phyloP scores from a whole-genome alignment of 1,140 invertebrate species.

The Onthophagus taurus region DNA sequence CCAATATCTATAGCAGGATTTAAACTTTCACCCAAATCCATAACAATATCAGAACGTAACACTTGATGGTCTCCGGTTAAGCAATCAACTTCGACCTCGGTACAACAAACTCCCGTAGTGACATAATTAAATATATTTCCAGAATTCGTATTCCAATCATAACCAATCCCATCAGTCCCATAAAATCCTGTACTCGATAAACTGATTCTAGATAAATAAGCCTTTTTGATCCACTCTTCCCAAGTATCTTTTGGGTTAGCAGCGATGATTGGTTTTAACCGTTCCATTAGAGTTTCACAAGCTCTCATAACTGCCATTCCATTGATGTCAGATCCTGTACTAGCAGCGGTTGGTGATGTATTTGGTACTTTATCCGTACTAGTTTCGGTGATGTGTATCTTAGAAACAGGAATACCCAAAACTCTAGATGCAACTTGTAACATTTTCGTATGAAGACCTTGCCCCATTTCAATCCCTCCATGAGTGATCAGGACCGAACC shows the following conservation, averaged over 20 bases:
- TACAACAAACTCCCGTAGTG: constrained; percentile 68
- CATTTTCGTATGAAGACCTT: constrained; percentile 93
- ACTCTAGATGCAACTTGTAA: constrained; percentile 74
- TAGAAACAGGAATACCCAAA: constrained; percentile 60
- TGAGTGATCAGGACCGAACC: constrained; percentile 88
- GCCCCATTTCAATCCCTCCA: constrained; percentile 92
- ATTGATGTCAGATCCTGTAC: constrained; percentile 85
- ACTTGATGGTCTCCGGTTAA: constrained; percentile 83
- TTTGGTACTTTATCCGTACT: constrained; percentile 92
- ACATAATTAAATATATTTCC: constrained; percentile 72
- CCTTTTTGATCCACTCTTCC: constrained; percentile 75
- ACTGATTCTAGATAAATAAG: constrained; percentile 71
- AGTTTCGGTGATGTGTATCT: constrained; percentile 83
- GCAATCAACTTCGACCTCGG: constrained; percentile 81
- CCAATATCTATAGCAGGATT: constrained; percentile 96
- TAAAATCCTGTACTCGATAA: constrained; percentile 84
- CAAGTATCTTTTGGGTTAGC: constrained; percentile 72
- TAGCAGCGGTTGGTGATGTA: constrained; percentile 85
- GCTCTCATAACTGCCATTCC: constrained; percentile 89
- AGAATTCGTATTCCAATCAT: constrained; percentile 59
- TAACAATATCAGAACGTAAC: constrained; percentile 83
- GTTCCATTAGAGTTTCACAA: constrained; percentile 65
- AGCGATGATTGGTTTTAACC: constrained; percentile 68
- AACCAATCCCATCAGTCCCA: constrained; percentile 68
- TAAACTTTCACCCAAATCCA: constrained; percentile 86